These are phyloP conservation scores for Coracias cyanogaster DNA, from an alignment of 2,797 vertebrate species.

Conservation along the genomic window DNA sequence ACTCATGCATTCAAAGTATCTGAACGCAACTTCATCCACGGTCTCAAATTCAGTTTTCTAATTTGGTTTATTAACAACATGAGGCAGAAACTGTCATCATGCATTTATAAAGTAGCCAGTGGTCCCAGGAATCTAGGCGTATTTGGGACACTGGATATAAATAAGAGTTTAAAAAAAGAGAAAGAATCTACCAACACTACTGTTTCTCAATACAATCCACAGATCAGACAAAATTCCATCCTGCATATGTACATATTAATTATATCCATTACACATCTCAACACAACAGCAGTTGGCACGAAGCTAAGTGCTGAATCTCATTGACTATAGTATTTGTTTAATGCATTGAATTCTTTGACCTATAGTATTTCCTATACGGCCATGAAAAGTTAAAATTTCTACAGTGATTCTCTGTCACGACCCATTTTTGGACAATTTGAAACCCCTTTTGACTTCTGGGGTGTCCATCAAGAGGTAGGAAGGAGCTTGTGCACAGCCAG, in stretches of 20 bases:
- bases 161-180: not conserved
- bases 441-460: not conserved
- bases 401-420: accelerated
- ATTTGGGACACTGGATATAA: not conserved
- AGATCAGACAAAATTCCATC: not conserved
- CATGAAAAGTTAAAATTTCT: not conserved
- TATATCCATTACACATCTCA: not conserved
- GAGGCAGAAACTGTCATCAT: not conserved
- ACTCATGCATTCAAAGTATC: not conserved
- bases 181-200: not conserved
- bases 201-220: not conserved
- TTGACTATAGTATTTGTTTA: not conserved
- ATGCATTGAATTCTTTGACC: not conserved
- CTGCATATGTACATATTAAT: not conserved
- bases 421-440: not conserved
- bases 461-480: not conserved
- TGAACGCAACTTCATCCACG: not conserved
- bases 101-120: not conserved
- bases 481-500: not conserved
- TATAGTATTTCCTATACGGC: not conserved
- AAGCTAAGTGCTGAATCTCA: not conserved
- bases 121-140: not conserved
- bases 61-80: not conserved
- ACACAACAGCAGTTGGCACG: not conserved
- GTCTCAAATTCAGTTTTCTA: not conserved